These are phyloP conservation scores for Neotragus pygmaeus DNA, from an alignment of 2,113 vertebrate genomes.

Conservation along the genomic window DNA sequence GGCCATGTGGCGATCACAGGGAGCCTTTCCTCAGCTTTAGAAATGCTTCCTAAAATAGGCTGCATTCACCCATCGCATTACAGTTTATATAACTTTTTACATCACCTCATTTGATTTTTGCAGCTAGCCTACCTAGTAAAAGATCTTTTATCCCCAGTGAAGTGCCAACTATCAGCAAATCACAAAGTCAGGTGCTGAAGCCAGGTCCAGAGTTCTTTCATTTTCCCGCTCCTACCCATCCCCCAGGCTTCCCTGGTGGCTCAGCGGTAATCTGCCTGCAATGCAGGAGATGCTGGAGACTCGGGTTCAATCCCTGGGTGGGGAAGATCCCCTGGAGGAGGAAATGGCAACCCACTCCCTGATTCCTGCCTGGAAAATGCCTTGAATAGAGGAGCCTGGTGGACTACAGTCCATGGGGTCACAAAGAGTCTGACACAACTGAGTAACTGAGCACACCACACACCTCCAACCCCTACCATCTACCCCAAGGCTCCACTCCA, in stretches of 20 bases:
- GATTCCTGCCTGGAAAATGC: not conserved
- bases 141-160: not conserved
- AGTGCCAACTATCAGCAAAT: not conserved
- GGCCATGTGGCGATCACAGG: not conserved
- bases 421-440: not conserved
- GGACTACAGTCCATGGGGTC: not conserved
- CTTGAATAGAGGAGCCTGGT: not conserved
- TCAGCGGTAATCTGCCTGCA: not conserved
- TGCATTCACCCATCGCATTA: not conserved
- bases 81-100: not conserved
- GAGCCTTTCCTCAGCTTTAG: not conserved
- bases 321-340: not conserved
- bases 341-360: not conserved
- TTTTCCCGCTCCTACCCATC: accelerated
- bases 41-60: not conserved
- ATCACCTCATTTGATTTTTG: not conserved
- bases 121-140: not conserved
- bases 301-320: accelerated
- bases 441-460: not conserved
- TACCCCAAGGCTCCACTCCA: accelerated
- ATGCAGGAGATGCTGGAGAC: not conserved
- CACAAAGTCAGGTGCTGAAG: not conserved
- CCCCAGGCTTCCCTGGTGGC: not conserved
- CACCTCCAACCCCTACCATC: accelerated
- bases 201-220: not conserved